Evolutionary conservation across 92 coral and sea anemone genomes (phyloP).

Genomic region (Porites divaricata): DNA sequence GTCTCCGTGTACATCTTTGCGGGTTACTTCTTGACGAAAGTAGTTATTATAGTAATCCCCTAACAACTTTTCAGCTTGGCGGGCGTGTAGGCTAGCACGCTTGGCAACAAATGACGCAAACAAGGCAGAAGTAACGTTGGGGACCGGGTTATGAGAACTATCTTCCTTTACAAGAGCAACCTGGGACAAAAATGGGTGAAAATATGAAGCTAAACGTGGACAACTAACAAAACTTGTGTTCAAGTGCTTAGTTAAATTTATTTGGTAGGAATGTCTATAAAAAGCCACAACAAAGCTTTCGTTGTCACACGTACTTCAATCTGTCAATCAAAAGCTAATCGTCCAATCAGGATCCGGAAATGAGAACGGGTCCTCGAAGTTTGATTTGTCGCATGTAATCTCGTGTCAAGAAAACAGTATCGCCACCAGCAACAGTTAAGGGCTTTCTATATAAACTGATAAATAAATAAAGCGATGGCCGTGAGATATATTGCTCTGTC

Average conservation of each 20-base stretch:
- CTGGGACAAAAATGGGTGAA: neutral
- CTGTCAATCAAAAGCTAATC: neutral
- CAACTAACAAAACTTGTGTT: neutral
- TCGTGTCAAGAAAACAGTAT: constrained; percentile 5
- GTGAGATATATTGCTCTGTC: constrained; percentile 7
- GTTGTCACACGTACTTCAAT: neutral
- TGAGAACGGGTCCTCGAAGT: constrained; percentile 6
- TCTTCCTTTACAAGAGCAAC: neutral
- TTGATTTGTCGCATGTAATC: constrained; percentile 18
- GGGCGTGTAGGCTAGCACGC: neutral
- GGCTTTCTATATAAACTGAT: neutral
- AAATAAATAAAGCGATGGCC: constrained; percentile 6
- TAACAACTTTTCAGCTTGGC: neutral
- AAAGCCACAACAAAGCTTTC: constrained; percentile 4
- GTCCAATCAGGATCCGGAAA: constrained; percentile 12
- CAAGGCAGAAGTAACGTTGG: neutral
- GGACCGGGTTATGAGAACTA: neutral
- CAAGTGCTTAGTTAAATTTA: constrained; percentile 1
- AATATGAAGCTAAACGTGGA: neutral
- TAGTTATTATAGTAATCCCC: neutral
- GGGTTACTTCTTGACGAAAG: neutral
- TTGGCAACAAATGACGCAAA: neutral
- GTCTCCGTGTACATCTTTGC: neutral
- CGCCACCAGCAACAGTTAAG: neutral
- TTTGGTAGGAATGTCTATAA: constrained; percentile 17